Evolutionary conservation across 2,888 invertebrate genomes (phyloP).

Genomic region (Drosophila rellima): DNA sequence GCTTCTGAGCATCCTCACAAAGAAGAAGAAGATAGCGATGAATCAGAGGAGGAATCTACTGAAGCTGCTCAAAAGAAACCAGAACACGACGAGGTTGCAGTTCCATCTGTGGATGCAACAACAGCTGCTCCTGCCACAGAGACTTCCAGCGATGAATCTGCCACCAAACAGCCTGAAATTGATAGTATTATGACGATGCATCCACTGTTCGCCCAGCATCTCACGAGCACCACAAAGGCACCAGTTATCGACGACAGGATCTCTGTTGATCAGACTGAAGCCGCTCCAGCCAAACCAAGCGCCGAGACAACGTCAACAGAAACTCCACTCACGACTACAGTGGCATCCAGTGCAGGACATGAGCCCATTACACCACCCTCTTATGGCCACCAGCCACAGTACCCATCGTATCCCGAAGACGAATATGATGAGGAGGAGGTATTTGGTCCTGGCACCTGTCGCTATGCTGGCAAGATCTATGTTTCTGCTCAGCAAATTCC

Average conservation of each 20-base stretch:
- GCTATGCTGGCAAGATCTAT: constrained; percentile 96
- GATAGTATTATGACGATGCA: constrained; percentile 66
- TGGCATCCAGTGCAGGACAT: constrained; percentile 68
- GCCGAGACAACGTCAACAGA: constrained; percentile 59
- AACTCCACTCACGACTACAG: constrained; percentile 62
- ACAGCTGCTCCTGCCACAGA: constrained; percentile 39
- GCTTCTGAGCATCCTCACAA: constrained; percentile 48
- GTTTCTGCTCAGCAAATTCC: constrained; percentile 98
- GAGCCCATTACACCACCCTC: constrained; percentile 76
- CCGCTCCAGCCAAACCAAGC: constrained; percentile 44
- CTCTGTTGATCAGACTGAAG: constrained; percentile 48
- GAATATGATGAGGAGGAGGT: constrained; percentile 92
- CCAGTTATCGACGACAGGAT: constrained; percentile 62
- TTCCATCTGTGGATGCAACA: constrained; percentile 53
- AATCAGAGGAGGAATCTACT: constrained; percentile 46
- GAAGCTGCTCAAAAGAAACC: constrained; percentile 62
- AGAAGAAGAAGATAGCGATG: constrained; percentile 46
- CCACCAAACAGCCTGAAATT: constrained; percentile 52
- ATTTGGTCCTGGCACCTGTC: constrained; percentile 95
- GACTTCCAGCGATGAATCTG: constrained; percentile 37
- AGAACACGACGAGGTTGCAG: constrained; percentile 45
- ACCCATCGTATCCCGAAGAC: constrained; percentile 86
- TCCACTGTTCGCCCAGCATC: constrained; percentile 73
- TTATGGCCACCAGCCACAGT: constrained; percentile 82
- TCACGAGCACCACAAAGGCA: constrained; percentile 57